Conservation (phyloP, 2,888 invertebrate genomes). For the Schizaphis graminum region DNA sequence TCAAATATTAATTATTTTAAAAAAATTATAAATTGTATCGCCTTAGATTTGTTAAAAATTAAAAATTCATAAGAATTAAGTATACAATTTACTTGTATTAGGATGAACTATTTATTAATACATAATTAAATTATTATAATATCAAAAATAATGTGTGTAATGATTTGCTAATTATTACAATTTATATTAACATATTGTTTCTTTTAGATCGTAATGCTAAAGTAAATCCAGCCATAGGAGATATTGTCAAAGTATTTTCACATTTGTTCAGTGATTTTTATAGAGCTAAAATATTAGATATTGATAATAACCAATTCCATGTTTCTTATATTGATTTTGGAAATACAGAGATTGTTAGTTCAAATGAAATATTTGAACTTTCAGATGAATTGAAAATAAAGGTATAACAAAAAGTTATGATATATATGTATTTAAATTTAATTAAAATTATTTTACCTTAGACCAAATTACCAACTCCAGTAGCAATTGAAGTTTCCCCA, state of each 20-base stretch:
- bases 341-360: slow-evolving; percentile 28
- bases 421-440: background rate
- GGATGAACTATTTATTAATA: background rate
- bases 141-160: background rate
- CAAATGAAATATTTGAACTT: slow-evolving; percentile 40
- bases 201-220: background rate
- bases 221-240: slow-evolving; percentile 40
- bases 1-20: background rate
- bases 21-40: background rate
- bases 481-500: slow-evolving; percentile 46
- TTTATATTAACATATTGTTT: background rate
- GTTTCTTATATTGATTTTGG: slow-evolving; percentile 58
- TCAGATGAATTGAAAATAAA: slow-evolving; percentile 27
- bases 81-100: background rate
- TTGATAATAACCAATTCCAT: background rate
- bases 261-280: background rate
- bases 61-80: background rate
- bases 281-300: slow-evolving; percentile 37
- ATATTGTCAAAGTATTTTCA: slow-evolving; percentile 49
- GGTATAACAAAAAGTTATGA: background rate
- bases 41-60: background rate
- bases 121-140: background rate
- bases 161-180: background rate
- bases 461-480: slow-evolving; percentile 23
- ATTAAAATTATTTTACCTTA: slow-evolving; percentile 17